Evolutionary conservation across 2,888 invertebrate species (phyloP), one percentile per base, ranked within the genome.

Genomic region (Drosophila ezoana): DNA sequence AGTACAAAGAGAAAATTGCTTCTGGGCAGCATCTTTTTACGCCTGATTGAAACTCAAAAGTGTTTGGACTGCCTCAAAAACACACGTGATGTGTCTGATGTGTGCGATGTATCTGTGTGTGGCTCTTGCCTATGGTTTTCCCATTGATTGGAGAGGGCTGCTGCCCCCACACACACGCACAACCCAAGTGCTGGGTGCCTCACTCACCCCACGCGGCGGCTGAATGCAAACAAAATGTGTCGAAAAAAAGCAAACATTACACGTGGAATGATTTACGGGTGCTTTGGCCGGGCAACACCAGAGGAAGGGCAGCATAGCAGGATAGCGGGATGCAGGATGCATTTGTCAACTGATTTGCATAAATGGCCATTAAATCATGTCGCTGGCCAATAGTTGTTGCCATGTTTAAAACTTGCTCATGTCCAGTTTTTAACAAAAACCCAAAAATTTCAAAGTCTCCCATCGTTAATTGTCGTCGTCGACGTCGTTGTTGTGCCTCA

Each of bases 301-400:
- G 32, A 4, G 0, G 6, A 64, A 43, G 62, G 20, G 33, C 28
- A 41, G 32, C 37, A 14, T n/a, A 16, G 23, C 41, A 41, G 53
- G 43, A 43, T 23, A 23, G 11, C 41, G 67, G 52, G 61, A 48
- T 54, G 43, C 67, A 65, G 79, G 53, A 66, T 77, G 56, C 67
- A 43, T 49, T 59, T 57, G 63, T 64, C 33, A 8, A 49, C 43
- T 64, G 57, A 83, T 84, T 84, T 84, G 78, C 84, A 84, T 84
- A 84, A 88, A 84, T 78, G 78, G 76, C 66, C 84, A 84, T 84
- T 88, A 84, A 84, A 88, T 84, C 84, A 84, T 84, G 57, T 69
- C 20, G 62, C 72, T 65, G 76, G 44, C 73, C 73, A 73, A 60
- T 58, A 71, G 64, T 58, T 63, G 41, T 23, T 53, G 49, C 47